Percentiles rank a stretch among this genome's conserved stretches.
phyloP scores from a whole-genome alignment of 2,888 invertebrate genomes.

The Heliconius ethilla region DNA sequence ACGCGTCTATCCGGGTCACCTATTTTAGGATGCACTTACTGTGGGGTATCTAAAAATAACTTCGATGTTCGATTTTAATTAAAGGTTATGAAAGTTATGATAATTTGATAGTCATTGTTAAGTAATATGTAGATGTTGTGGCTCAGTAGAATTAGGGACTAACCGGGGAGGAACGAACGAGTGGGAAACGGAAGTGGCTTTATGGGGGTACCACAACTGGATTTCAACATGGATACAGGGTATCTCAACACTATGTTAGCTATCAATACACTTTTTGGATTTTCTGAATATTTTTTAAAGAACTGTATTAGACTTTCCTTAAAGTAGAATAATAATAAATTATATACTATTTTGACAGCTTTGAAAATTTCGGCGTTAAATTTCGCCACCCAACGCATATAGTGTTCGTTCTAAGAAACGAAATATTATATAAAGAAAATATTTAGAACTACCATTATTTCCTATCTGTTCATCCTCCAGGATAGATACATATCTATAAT shows the following conservation, averaged over 20 bases:
- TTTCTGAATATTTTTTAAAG: neutral
- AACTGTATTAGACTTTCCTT: neutral
- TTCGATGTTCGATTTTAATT: slow-evolving; percentile 33
- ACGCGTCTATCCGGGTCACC: slow-evolving; percentile 67
- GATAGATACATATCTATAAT: no score
- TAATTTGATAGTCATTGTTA: neutral
- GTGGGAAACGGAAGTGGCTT: no score
- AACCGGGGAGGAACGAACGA: no score
- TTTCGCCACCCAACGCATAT: no score
- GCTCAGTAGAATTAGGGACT: neutral
- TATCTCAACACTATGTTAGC: no score
- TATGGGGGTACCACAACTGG: no score
- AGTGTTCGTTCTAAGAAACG: no score
- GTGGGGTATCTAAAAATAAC: slow-evolving; percentile 45
- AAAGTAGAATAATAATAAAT: neutral
- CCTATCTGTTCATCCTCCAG: no score
- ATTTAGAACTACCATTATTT: no score
- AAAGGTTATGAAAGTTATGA: neutral
- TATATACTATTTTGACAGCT: neutral
- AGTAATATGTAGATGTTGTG: neutral
- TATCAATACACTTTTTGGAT: neutral
- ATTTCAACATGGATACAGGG: no score
- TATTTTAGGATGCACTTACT: slow-evolving; percentile 67
- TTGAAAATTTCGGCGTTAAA: neutral
- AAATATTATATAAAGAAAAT: no score